Base-by-base conservation (phyloP, 1,140 invertebrate genomes). In the Proctacanthus coquilletti region DNA sequence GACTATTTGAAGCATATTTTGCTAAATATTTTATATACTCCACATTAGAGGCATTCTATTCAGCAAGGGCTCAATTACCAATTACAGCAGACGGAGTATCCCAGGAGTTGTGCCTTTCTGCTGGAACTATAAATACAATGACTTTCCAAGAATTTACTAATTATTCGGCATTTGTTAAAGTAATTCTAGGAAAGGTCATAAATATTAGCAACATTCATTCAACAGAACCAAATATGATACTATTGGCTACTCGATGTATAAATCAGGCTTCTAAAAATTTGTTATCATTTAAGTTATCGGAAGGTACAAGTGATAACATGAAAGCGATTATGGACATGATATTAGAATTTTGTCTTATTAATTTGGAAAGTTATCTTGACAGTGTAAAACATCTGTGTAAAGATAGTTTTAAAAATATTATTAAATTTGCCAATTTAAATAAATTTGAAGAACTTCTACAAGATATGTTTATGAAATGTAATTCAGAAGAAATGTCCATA, bases 361-460 rank as follows among this genome's bases (percentile, higher is more conserved):
- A 69, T 43, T 47, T 72, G 5, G 59, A 73, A 19, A 63, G 71
- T 43, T 53, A 66, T 42, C 62, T 72, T 42, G 71, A 73, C 46
- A 66, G 65, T 25, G 66, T 73, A n/a, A 51, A 67, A 1, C 70
- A 74, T 49, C 50, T 71, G 14, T 50, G 60, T 4, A 57, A 53
- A 3, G 60, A 65, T 38, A 43, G 63, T 3, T 40, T 69, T 14
- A 45, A 38, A 4, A 59, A 62, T 41, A 49, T 69, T 18, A 49
- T 68, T 0, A 56, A 53, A 38, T 51, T 61, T 43, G 52, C 56
- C 32, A 20, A 53, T 18, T 42, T 46, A 32, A 10, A 40, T 43
- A 23, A 45, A 11, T 53, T 47, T 13, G 4, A 18, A 0, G 39
- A 45, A 5, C 39, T 56, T 6, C 30, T 47, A 13, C 30, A 34